Conservation (phyloP, 2,888 invertebrate species). For the Pegoplata infirma region DNA sequence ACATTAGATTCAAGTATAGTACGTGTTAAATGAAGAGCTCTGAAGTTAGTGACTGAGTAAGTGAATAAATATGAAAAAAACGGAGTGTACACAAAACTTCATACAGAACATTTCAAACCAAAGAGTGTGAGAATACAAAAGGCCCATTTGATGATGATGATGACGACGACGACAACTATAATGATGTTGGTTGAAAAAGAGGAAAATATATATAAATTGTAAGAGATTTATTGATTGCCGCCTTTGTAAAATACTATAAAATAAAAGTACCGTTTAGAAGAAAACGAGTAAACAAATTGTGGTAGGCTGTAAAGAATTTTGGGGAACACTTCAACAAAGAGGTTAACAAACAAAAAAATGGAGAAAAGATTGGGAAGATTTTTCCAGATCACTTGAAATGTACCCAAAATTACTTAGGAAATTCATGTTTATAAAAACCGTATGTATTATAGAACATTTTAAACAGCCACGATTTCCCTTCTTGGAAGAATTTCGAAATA, state of each 20-base stretch:
- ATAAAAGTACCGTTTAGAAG: conserved; percentile 29
- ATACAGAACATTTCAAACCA: not conserved
- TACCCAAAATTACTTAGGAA: no score
- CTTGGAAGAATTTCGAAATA: no score
- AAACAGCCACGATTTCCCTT: no score
- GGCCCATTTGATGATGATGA: conserved; percentile 34
- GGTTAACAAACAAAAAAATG: not conserved
- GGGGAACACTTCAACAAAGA: no score
- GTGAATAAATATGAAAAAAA: conserved; percentile 51
- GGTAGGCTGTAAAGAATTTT: no score
- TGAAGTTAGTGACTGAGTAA: conserved; percentile 58
- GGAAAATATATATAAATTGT: conserved; percentile 26
- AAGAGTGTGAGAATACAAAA: conserved; percentile 38
- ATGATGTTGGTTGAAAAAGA: conserved; percentile 11
- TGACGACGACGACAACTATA: conserved; percentile 26
- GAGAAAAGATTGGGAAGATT: no score
- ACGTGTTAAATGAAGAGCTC: conserved; percentile 58
- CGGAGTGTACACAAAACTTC: not conserved
- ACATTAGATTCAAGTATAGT: conserved; percentile 52
- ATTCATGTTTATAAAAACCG: no score
- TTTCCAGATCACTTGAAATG: no score
- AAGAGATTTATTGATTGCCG: conserved; percentile 72
- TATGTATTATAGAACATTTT: no score
- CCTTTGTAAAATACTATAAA: conserved; percentile 43
- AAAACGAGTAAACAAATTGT: no score